Base-by-base conservation (phyloP, 2,888 invertebrate species). In the Kuschelorhynchus macadamiae region DNA sequence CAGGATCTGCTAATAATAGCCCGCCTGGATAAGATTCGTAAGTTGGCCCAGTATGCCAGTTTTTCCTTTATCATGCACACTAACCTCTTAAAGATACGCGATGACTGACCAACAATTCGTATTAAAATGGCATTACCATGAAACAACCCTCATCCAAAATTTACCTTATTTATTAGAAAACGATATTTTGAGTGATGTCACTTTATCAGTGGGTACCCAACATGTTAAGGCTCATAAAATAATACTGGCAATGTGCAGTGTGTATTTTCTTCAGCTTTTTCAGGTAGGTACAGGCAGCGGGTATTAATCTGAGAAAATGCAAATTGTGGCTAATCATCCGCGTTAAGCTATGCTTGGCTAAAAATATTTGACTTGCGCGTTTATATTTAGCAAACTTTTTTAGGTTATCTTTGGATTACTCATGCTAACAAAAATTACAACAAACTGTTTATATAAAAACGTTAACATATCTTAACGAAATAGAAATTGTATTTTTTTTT, bases 241-340 rank as follows among this genome's bases (percentile, higher is more conserved):
- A 55, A 92, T 96, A 53, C 85, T 96, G 62, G 95, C 95, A 20
- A 93, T 95, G 71, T 95, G 96, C 85, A 95, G 95, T 84, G 91
- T 92, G 74, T 96, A 96, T 85, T 96, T 96, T 83, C 91, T 94
- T 77, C 93, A 94, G 79, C 86, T 95, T 71, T 95, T 95, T 85
- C 92, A 92, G 90, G 92, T 92, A 83, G 75, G 75, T 77, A n/a
- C n/a, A n/a, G n/a, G n/a, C n/a, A n/a, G n/a, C n/a, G n/a, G n/a
- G n/a, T n/a, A n/a, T n/a, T n/a, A n/a, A n/a, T n/a, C n/a, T n/a
- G n/a, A n/a, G n/a, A n/a, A n/a, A n/a, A n/a, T n/a, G n/a, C n/a
- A n/a, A n/a, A n/a, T n/a, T n/a, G n/a, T n/a, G n/a, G n/a, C n/a
- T n/a, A n/a, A n/a, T n/a, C n/a, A n/a, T n/a, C n/a, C n/a, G n/a